phyloP scores from a whole-genome alignment of 2,113 vertebrate species.

The Neotoma lepida region DNA sequence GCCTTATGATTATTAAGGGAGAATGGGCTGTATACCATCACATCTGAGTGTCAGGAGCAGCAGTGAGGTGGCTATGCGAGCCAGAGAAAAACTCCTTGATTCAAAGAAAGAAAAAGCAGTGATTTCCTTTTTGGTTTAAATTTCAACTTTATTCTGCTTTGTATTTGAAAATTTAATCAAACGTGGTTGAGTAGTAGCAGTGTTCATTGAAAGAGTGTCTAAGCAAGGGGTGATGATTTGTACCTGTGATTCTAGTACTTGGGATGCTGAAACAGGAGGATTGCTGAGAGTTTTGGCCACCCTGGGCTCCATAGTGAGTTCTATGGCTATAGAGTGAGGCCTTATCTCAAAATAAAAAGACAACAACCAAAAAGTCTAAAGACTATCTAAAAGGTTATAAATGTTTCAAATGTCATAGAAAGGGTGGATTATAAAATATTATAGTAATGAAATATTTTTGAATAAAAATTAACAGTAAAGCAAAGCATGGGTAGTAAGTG shows the following conservation, averaged over 20 bases:
- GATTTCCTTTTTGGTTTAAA: neutral
- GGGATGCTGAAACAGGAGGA: neutral
- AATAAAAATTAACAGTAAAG: neutral
- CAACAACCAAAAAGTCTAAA: neutral
- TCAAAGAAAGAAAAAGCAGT: neutral
- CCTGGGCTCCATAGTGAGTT: neutral
- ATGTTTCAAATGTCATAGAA: neutral
- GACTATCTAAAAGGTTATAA: neutral
- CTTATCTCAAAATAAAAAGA: neutral
- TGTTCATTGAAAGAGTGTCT: neutral
- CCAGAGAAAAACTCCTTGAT: neutral
- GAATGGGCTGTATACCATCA: neutral
- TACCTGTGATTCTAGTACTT: neutral
- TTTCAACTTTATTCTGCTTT: neutral
- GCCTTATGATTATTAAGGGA: neutral
- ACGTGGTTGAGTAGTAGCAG: neutral
- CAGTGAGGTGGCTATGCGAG: neutral
- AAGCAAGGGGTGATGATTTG: neutral
- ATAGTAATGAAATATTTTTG: neutral
- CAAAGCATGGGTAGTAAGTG: neutral
- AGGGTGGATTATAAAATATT: neutral
- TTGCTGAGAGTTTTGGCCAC: neutral
- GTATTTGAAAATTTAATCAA: neutral
- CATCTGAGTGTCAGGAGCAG: neutral
- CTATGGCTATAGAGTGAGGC: neutral